These are phyloP conservation scores for Nixonia krombeini DNA, from an alignment of 1,140 invertebrate species.

Conservation along the genomic window DNA sequence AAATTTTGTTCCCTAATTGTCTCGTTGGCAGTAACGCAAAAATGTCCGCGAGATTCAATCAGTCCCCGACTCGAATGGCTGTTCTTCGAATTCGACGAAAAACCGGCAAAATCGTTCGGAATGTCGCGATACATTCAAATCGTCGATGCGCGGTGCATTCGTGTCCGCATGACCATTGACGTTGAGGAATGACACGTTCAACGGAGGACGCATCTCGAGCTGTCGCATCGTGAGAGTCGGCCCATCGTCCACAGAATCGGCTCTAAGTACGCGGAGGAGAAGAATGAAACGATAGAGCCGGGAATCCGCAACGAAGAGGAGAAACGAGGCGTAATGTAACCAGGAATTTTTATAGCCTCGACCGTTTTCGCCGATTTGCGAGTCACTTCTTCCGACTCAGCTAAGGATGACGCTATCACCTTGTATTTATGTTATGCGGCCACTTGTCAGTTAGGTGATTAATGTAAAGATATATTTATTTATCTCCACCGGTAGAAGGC, in stretches of 20 bases:
- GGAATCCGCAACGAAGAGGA: slow-evolving; percentile 43
- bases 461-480: not conserved
- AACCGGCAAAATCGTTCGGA: slow-evolving; percentile 53
- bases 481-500: not conserved
- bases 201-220: slow-evolving; percentile 46
- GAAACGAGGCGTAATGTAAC: slow-evolving; percentile 17
- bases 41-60: slow-evolving; percentile 11
- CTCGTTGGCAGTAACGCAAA: slow-evolving; percentile 40
- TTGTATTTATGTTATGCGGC: not conserved
- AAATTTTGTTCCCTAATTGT: slow-evolving; percentile 48
- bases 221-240: slow-evolving; percentile 54
- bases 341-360: slow-evolving; percentile 48
- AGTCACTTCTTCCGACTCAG: slow-evolving; percentile 43
- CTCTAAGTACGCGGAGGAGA: slow-evolving; percentile 35
- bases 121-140: slow-evolving; percentile 63
- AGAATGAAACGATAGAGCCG: slow-evolving; percentile 32
- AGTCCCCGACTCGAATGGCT: slow-evolving; percentile 17
- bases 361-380: slow-evolving; percentile 43
- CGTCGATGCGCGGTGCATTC: slow-evolving; percentile 31
- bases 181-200: slow-evolving; percentile 64
- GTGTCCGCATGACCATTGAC: slow-evolving; percentile 54
- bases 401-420: slow-evolving; percentile 31
- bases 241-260: slow-evolving; percentile 45
- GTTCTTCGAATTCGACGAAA: slow-evolving; percentile 41
- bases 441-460: not conserved